These are phyloP conservation scores for Neocrepidodera transversa DNA, from an alignment of 2,888 invertebrate species.

Conservation along the genomic window DNA sequence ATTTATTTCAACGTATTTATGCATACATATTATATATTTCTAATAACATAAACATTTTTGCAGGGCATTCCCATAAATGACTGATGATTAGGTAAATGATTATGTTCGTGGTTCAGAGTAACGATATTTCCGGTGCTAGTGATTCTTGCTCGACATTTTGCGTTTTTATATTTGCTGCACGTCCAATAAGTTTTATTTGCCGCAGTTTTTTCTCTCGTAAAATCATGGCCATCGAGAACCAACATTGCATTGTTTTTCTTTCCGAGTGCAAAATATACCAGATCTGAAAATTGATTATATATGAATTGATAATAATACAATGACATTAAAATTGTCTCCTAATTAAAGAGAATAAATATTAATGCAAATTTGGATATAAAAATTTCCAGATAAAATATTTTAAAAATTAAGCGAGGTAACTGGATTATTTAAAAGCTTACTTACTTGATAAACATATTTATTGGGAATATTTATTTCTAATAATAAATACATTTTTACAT, in stretches of 20 bases:
- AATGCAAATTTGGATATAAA: too few species aligned
- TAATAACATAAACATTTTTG: conserved; percentile 34
- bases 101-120: conserved; percentile 43
- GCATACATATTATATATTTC: conserved; percentile 23
- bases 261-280: conserved; percentile 25
- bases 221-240: conserved; percentile 46
- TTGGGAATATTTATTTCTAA: conserved; percentile 28
- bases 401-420: too few species aligned
- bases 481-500: conserved; percentile 35
- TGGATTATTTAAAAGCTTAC: too few species aligned
- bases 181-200: conserved; percentile 44
- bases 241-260: conserved; percentile 32
- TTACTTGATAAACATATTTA: too few species aligned
- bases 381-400: too few species aligned
- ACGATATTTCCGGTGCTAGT: conserved; percentile 31
- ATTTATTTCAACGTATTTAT: too few species aligned
- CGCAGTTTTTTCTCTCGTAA: conserved; percentile 42
- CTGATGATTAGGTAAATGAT: conserved; percentile 38
- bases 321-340: too few species aligned
- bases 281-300: conserved; percentile 17
- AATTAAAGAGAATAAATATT: too few species aligned
- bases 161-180: conserved; percentile 43
- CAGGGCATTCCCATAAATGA: conserved; percentile 34
- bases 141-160: conserved; percentile 43
- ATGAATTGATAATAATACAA: too few species aligned